Conservation (phyloP, 2,888 invertebrate species). For the Lasioglossum lativentre region DNA sequence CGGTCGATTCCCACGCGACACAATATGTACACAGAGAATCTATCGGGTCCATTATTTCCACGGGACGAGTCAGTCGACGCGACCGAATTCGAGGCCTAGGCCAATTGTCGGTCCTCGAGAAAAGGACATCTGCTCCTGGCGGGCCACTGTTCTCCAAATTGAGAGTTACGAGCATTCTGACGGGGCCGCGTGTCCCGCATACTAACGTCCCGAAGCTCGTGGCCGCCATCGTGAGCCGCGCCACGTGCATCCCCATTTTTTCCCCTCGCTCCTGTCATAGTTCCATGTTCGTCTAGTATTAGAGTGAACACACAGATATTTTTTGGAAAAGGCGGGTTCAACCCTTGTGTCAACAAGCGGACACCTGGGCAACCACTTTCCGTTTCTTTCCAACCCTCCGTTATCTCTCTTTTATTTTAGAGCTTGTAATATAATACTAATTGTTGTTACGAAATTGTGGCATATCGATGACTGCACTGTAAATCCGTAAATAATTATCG, state of each 20-base stretch:
- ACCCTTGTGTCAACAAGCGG: too few species aligned
- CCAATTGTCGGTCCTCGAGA: constrained; percentile 46
- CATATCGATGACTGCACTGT: too few species aligned
- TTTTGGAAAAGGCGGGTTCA: background rate
- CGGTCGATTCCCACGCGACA: constrained; percentile 58
- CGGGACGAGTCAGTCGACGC: constrained; percentile 12
- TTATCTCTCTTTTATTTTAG: too few species aligned
- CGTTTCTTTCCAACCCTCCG: too few species aligned
- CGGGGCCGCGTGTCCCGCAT: constrained; percentile 49
- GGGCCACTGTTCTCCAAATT: constrained; percentile 66
- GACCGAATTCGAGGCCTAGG: constrained; percentile 33
- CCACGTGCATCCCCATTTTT: background rate
- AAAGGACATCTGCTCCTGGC: constrained; percentile 65
- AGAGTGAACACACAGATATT: background rate
- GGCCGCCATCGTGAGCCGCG: background rate
- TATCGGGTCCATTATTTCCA: constrained; percentile 62
- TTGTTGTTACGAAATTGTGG: too few species aligned
- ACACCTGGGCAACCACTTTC: too few species aligned
- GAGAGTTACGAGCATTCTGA: constrained; percentile 62
- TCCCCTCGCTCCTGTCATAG: background rate
- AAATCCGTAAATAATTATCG: too few species aligned
- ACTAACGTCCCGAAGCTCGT: background rate
- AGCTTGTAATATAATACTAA: too few species aligned
- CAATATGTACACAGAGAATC: constrained; percentile 46
- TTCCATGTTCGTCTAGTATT: background rate